Evolutionary conservation across 1,140 invertebrate species (phyloP).

Genomic region (Dryas iulia): DNA sequence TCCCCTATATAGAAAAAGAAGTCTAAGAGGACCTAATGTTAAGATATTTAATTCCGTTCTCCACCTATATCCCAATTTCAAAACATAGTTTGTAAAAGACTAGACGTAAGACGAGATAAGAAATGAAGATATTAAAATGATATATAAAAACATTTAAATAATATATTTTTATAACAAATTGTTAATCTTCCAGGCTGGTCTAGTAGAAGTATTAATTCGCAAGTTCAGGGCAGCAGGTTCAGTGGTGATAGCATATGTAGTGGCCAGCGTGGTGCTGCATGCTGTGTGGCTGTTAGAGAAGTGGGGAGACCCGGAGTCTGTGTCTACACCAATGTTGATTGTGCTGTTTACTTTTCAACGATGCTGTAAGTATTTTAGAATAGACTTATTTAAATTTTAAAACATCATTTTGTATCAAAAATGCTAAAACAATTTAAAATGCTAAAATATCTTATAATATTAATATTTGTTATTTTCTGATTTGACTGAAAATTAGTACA

Average conservation of each 20-base stretch:
- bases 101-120: too few species aligned
- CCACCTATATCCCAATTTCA: too few species aligned
- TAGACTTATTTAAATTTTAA: too few species aligned
- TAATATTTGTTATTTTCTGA: too few species aligned
- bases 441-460: too few species aligned
- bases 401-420: background rate
- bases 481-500: too few species aligned
- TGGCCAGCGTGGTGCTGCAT: slow-evolving; percentile 81
- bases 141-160: background rate
- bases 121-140: too few species aligned
- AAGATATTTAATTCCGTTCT: too few species aligned
- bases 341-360: slow-evolving; percentile 82
- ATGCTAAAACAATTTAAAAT: too few species aligned
- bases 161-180: slow-evolving; percentile 2
- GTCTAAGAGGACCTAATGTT: too few species aligned
- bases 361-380: slow-evolving; percentile 81
- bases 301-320: slow-evolving; percentile 76
- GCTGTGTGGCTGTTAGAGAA: slow-evolving; percentile 81
- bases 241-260: slow-evolving; percentile 81
- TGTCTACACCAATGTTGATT: slow-evolving; percentile 82
- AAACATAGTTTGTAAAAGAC: too few species aligned
- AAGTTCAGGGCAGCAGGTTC: slow-evolving; percentile 82
- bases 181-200: slow-evolving; percentile 79
- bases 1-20: too few species aligned
- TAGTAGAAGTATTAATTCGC: slow-evolving; percentile 84